These are phyloP conservation scores for Strigamia transsilvanica DNA, from an alignment of 2,888 invertebrate genomes.

Conservation along the genomic window DNA sequence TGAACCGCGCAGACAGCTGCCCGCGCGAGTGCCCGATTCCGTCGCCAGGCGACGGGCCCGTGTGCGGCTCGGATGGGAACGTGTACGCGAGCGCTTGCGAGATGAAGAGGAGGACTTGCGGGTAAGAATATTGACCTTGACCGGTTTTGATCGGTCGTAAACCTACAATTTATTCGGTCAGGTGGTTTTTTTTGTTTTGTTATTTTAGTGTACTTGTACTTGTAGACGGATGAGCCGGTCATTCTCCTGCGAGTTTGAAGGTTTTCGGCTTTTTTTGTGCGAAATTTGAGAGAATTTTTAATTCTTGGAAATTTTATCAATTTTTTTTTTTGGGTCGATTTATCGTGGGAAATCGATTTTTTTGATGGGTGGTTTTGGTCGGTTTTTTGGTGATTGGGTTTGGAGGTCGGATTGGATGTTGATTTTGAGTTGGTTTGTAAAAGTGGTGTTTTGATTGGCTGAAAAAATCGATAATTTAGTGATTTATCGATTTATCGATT, in stretches of 20 bases:
- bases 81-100: constrained; percentile 93
- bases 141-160: not conserved
- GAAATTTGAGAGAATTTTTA: no score
- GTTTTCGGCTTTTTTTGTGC: no score
- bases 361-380: no score
- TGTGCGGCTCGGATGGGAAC: constrained; percentile 91
- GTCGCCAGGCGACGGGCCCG: constrained; percentile 71
- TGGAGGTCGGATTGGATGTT: not conserved
- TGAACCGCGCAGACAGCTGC: constrained; percentile 73
- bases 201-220: no score
- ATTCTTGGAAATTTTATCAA: no score
- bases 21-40: constrained; percentile 68
- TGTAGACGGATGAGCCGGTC: no score
- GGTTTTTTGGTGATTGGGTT: not conserved
- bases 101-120: constrained; percentile 90
- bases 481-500: not conserved
- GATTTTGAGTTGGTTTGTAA: not conserved
- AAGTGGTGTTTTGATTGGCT: no score
- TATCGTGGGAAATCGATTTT: not conserved
- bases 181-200: not conserved
- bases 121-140: constrained; percentile 68
- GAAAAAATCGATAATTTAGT: no score
- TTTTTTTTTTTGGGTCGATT: no score
- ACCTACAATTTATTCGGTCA: not conserved
- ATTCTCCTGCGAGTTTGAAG: no score